Percentiles rank a stretch among this genome's conserved stretches.
These are phyloP conservation scores for Neria commutata DNA, from an alignment of 2,888 invertebrate species.

Conservation along the genomic window DNA sequence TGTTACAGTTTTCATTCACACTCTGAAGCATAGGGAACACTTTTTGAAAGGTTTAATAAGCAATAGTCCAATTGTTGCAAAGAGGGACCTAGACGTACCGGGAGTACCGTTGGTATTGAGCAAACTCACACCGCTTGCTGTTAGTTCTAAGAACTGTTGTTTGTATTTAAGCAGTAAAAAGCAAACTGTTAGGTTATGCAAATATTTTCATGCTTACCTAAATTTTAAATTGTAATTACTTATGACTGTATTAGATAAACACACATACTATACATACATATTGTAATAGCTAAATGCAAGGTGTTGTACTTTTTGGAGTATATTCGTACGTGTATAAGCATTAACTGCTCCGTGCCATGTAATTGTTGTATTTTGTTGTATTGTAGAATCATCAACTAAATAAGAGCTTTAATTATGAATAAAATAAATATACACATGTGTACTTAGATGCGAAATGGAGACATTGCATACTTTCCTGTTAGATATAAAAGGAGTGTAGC, in stretches of 20 bases:
- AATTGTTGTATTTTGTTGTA: slow-evolving; percentile 36
- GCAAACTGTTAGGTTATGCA: no score
- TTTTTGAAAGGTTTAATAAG: no score
- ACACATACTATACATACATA: slow-evolving; percentile 40
- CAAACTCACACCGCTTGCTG: no score
- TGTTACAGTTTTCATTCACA: no score
- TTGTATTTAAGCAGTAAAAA: no score
- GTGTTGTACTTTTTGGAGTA: slow-evolving; percentile 2
- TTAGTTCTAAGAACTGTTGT: no score
- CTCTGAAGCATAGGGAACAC: no score
- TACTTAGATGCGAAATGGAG: not conserved
- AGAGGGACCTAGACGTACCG: no score
- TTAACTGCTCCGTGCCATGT: not conserved
- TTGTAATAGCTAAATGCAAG: slow-evolving; percentile 33
- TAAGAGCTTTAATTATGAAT: slow-evolving; percentile 56
- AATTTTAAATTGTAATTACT: no score
- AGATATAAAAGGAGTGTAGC: not conserved
- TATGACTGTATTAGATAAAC: slow-evolving; percentile 15
- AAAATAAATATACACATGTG: slow-evolving; percentile 19
- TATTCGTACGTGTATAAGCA: slow-evolving; percentile 21
- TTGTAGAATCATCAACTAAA: slow-evolving; percentile 45
- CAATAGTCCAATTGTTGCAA: no score
- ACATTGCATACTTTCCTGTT: not conserved
- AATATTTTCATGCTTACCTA: slow-evolving; percentile 32
- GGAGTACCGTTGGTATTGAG: no score